A percentile compares a stretch with the other conserved stretches of the same genome.
phyloP scores from a whole-genome alignment of 2,888 invertebrate genomes.

The Metallyticus violacea region DNA sequence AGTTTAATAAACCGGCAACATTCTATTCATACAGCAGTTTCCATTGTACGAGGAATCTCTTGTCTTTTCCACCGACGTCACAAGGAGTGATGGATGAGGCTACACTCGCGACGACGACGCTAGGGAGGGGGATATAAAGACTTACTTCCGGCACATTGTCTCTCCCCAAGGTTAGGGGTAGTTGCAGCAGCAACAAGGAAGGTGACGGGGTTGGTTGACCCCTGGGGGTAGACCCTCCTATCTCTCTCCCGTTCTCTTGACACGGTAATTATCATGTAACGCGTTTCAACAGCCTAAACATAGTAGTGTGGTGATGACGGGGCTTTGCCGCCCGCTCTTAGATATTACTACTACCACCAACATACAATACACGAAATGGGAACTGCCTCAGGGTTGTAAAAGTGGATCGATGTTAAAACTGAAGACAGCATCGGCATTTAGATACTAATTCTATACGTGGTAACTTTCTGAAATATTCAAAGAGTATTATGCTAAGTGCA shows the following conservation, averaged over 20 bases:
- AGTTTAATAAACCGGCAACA: background rate
- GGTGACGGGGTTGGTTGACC: background rate
- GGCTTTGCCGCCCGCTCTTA: background rate
- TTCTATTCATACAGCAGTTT: background rate
- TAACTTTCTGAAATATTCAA: too few relatives aligned
- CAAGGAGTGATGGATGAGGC: slow-evolving; percentile 22
- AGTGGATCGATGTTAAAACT: background rate
- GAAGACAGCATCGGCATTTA: too few relatives aligned
- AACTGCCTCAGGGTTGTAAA: too few relatives aligned
- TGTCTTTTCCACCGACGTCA: slow-evolving; percentile 21
- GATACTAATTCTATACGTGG: too few relatives aligned
- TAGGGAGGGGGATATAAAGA: slow-evolving; percentile 17
- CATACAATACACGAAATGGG: too few relatives aligned
- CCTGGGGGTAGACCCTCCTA: slow-evolving; percentile 6
- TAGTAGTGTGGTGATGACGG: slow-evolving; percentile 1
- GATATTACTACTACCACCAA: background rate
- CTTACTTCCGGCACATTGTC: slow-evolving; percentile 24
- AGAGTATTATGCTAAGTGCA: too few relatives aligned
- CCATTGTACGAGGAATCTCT: background rate
- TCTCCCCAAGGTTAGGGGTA: slow-evolving; percentile 12
- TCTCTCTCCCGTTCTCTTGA: too few relatives aligned
- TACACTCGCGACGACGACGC: background rate
- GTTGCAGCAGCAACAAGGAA: background rate
- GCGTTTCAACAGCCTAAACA: slow-evolving; percentile 10
- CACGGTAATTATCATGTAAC: slow-evolving; percentile 26